These are phyloP conservation scores for Garra rufa DNA, from an alignment of 2,113 vertebrate species.

Conservation along the genomic window DNA sequence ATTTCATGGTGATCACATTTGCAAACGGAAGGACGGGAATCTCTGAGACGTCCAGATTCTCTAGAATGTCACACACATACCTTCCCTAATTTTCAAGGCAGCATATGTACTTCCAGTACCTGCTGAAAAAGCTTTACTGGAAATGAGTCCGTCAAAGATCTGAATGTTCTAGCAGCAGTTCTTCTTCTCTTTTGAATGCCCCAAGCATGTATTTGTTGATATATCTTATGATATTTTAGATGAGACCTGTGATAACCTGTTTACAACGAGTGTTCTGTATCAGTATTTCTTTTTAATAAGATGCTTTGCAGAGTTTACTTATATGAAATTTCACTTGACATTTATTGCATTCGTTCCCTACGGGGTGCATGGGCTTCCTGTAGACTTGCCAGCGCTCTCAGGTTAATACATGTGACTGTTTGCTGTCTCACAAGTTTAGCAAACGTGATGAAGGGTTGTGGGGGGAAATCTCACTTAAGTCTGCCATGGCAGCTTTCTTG, in stretches of 20 bases:
- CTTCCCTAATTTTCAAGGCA: not conserved
- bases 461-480: not conserved
- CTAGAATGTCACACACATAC: conserved; percentile 31
- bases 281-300: not conserved
- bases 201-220: conserved; percentile 6
- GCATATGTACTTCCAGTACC: conserved; percentile 47
- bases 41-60: not conserved
- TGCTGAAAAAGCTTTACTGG: conserved; percentile 43
- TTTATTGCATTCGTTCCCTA: not conserved
- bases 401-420: conserved; percentile 5
- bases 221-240: not conserved
- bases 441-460: not conserved
- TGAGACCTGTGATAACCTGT: conserved; percentile 5
- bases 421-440: not conserved
- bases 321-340: not conserved
- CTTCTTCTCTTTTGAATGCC: conserved; percentile 7
- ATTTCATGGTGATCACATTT: not conserved
- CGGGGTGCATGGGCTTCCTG: not conserved
- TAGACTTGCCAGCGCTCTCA: not conserved
- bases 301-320: no score
- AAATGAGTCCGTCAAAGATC: conserved; percentile 17
- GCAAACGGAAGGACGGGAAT: not conserved
- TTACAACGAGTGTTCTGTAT: not conserved
- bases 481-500: not conserved
- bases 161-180: not conserved